Conservation (phyloP, 2,113 vertebrate genomes). For the Hippocampus zosterae region DNA sequence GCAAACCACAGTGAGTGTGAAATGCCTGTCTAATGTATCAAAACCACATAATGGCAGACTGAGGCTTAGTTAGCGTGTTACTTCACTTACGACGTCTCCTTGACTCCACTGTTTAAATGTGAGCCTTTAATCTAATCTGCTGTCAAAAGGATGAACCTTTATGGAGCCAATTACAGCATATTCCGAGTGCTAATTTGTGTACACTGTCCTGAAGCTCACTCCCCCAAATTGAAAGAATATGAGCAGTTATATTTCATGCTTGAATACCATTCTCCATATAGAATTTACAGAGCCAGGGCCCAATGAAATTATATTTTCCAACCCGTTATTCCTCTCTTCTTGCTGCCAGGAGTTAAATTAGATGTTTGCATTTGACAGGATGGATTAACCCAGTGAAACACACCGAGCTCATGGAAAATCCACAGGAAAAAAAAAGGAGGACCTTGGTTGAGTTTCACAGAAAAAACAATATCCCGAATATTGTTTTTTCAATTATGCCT, state of each 20-base stretch:
- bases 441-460: conserved; percentile 22
- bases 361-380: conserved; percentile 69
- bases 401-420: conserved; percentile 49
- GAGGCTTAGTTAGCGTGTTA: conserved; percentile 32
- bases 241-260: conserved; percentile 60
- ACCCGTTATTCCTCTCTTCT: conserved; percentile 56
- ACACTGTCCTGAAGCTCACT: conserved; percentile 34
- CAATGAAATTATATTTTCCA: conserved; percentile 68
- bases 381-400: conserved; percentile 52
- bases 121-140: conserved; percentile 15
- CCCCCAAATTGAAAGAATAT: conserved; percentile 56
- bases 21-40: conserved; percentile 24
- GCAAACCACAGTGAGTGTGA: conserved; percentile 32
- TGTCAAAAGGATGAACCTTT: conserved; percentile 33
- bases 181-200: conserved; percentile 23
- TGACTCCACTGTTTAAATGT: conserved; percentile 19
- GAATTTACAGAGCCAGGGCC: conserved; percentile 48
- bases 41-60: conserved; percentile 44
- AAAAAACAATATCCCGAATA: conserved; percentile 38
- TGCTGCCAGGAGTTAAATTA: conserved; percentile 63
- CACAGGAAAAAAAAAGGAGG: conserved; percentile 29
- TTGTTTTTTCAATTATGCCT: conserved; percentile 25
- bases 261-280: conserved; percentile 63
- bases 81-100: conserved; percentile 38
- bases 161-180: conserved; percentile 44